These are phyloP conservation scores for Drosophila trapezifrons DNA, from an alignment of 1,140 invertebrate species.

Conservation along the genomic window DNA sequence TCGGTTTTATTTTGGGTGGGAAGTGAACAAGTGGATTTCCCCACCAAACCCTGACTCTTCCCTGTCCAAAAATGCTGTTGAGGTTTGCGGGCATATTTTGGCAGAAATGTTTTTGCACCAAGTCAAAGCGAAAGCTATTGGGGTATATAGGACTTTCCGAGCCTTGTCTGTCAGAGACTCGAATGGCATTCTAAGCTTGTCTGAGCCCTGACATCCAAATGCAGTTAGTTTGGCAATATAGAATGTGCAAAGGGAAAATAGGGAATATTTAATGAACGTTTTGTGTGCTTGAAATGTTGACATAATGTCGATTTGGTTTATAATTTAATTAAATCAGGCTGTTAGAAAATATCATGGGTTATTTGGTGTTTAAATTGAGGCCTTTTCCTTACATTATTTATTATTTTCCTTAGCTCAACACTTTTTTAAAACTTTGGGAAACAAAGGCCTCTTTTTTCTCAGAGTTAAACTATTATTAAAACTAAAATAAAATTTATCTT, in stretches of 20 bases:
- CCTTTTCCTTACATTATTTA: too few species aligned
- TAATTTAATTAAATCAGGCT: not conserved
- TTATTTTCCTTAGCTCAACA: too few species aligned
- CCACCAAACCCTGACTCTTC: slow-evolving; percentile 17
- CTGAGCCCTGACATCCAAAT: slow-evolving; percentile 9
- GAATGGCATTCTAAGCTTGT: slow-evolving; percentile 13
- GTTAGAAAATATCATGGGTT: not conserved
- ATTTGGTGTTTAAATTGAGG: too few species aligned
- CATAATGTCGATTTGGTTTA: not conserved
- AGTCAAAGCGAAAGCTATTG: slow-evolving; percentile 6
- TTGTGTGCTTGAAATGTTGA: not conserved
- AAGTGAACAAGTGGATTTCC: slow-evolving; percentile 56
- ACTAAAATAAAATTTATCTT: not conserved
- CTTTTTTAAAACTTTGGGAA: too few species aligned
- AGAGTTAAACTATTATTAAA: not conserved
- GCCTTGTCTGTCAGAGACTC: slow-evolving; percentile 3
- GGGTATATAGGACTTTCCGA: slow-evolving; percentile 34
- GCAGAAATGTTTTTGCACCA: slow-evolving; percentile 69
- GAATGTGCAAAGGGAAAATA: not conserved
- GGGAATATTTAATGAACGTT: not conserved
- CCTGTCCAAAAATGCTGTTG: slow-evolving; percentile 66
- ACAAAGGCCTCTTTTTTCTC: too few species aligned
- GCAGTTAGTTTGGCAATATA: not conserved
- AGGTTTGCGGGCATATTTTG: slow-evolving; percentile 81
- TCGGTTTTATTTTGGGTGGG: slow-evolving; percentile 24